Percentiles rank a stretch among this genome's conserved stretches.
Conservation (phyloP, 2,888 invertebrate species). For the Trypoxylon attenuatum region DNA sequence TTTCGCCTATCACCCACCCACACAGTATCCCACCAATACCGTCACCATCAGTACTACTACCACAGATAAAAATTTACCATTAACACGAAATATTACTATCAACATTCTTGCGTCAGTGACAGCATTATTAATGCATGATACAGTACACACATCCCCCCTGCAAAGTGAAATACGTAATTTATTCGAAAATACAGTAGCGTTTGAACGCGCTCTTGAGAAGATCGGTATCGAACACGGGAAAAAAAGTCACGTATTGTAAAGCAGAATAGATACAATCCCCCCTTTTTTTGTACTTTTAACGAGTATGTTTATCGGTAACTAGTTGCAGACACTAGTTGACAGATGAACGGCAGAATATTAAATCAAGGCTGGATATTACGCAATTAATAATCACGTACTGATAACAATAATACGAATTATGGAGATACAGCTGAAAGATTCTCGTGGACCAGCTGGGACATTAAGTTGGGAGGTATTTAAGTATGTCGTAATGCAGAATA, state of each 20-base stretch:
- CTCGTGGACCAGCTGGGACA: constrained; percentile 41
- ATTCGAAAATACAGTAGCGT: constrained; percentile 43
- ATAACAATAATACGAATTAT: constrained; percentile 21
- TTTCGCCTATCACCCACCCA: constrained; percentile 38
- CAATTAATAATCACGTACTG: constrained; percentile 40
- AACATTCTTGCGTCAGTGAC: constrained; percentile 68
- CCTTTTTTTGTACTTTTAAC: constrained; percentile 53
- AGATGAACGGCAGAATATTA: constrained; percentile 30
- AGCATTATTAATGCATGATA: constrained; percentile 69
- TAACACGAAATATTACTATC: constrained; percentile 63
- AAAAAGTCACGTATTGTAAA: constrained; percentile 34
- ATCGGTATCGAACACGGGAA: constrained; percentile 7
- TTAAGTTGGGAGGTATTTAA: constrained; percentile 29
- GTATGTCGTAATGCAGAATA: constrained; percentile 27
- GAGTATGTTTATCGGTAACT: constrained; percentile 38
- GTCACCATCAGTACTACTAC: constrained; percentile 63
- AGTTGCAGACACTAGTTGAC: constrained; percentile 32
- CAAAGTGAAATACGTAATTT: constrained; percentile 56
- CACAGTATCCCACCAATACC: constrained; percentile 56
- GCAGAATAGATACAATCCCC: constrained; percentile 45
- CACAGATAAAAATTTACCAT: constrained; percentile 61
- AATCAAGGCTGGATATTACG: constrained; percentile 34
- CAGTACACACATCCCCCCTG: constrained; percentile 59
- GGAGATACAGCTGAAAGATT: constrained; percentile 29
- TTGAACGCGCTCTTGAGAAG: constrained; percentile 34